phyloP scores from a whole-genome alignment of 2,113 vertebrate species.

The Erythrolamprus reginae region DNA sequence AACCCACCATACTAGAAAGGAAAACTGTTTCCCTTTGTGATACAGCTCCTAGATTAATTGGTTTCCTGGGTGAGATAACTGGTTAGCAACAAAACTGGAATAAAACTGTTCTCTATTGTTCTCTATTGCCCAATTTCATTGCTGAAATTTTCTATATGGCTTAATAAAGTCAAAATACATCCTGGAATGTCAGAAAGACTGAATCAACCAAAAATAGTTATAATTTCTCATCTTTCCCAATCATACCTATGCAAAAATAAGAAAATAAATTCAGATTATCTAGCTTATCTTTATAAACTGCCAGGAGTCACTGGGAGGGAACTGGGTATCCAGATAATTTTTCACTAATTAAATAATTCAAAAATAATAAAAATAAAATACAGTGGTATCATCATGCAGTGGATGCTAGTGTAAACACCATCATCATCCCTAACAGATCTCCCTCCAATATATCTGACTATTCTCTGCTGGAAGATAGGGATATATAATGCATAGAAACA shows the following conservation, averaged over 20 bases:
- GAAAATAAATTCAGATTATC: background rate
- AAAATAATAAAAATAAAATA: background rate
- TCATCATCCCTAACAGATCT: background rate
- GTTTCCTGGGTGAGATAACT: background rate
- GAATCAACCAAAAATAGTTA: background rate
- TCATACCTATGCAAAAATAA: background rate
- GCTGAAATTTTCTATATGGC: background rate
- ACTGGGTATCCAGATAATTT: background rate
- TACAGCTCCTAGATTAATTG: background rate
- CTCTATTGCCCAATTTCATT: background rate
- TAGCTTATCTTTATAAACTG: background rate
- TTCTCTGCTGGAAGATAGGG: background rate
- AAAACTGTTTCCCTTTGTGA: background rate
- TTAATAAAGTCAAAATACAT: background rate
- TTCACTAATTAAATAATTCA: background rate
- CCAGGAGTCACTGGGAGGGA: background rate
- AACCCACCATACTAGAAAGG: background rate
- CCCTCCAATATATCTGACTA: background rate
- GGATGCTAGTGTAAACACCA: background rate
- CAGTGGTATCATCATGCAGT: background rate
- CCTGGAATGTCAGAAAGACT: rapidly evolving
- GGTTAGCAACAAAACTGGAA: background rate
- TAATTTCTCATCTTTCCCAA: background rate
- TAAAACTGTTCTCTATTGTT: background rate
- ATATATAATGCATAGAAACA: no score